Evolutionary conservation across 2,888 invertebrate species (phyloP), one percentile per base, ranked within the genome.

Genomic region (Salticus scenicus): DNA sequence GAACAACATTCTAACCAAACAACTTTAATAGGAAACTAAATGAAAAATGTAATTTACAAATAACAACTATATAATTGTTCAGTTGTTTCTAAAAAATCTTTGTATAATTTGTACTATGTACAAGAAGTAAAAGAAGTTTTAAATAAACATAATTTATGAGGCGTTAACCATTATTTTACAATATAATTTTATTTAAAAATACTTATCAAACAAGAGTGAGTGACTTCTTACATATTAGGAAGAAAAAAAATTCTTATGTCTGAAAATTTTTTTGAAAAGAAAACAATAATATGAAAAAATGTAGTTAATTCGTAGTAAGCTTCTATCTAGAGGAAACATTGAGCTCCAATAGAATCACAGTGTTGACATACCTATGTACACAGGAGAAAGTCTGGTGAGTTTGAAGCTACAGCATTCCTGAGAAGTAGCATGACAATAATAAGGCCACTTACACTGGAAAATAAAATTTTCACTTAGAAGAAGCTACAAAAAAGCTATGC

Each of bases 401-500:
- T 74, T 31, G 24, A 72, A 75, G 80, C 71, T 86, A 74, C 74
- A 75, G 64, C 74, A 77, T 85, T 75, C 86, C 86, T 86, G 86
- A 86, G 86, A 86, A 85, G 69, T 86, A 76, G 80, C 76, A 86
- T 67, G 69, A 72, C 75, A 64, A 72, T 76, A 83, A 77, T 86
- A 86, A 86, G 86, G 86, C 47, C 86, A 86, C 86, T 86, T 86
- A 79, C 67, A 73, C 73, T 82, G 75, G 82, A 82, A 82, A 75
- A 82, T 20, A 30, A 47, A 12, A 41, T 10, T 20, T 41, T 37
- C 37, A 41, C 20, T 33, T 33, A 20, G 31, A 41, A n/a, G 10
- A 41, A 14, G 41, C 24, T 69, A 30, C 20, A 41, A 24, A 1
- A 20, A 8, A 41, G 10, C 37, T 12, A 37, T 33, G 69, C 69